Evolutionary conservation across 1,140 invertebrate genomes (phyloP).

Genomic region (Anastrepha obliqua): DNA sequence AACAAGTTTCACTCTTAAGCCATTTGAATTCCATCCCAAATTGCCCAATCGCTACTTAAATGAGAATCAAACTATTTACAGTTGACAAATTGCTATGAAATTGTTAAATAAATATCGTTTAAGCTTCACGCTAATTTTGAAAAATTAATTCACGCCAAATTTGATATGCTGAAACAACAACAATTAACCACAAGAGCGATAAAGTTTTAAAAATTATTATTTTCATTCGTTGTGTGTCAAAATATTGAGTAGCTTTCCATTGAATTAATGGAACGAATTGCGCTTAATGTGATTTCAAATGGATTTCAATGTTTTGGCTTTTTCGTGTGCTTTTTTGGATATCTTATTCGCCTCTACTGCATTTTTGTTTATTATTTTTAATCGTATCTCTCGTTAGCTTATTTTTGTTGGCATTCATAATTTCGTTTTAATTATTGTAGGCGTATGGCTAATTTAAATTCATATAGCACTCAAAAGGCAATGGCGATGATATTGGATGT

Average conservation of each 20-base stretch:
- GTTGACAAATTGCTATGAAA: slow-evolving; percentile 20
- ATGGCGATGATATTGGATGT: not conserved
- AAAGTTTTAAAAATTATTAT: not conserved
- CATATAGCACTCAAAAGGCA: not conserved
- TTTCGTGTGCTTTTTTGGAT: not conserved
- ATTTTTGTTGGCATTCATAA: not conserved
- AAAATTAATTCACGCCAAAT: slow-evolving; percentile 20
- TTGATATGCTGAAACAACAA: not conserved
- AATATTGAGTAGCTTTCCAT: slow-evolving; percentile 19
- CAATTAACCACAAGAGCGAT: not conserved
- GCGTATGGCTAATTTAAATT: not conserved
- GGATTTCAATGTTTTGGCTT: not conserved
- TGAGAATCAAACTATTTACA: not conserved
- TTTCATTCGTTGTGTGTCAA: not conserved
- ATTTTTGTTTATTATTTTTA: not conserved
- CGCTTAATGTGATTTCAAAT: not conserved
- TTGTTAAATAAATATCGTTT: slow-evolving; percentile 23
- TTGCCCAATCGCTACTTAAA: not conserved
- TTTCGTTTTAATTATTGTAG: not conserved
- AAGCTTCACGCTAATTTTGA: slow-evolving; percentile 11
- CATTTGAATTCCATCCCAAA: not conserved
- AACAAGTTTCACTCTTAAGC: not conserved
- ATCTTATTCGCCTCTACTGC: too few relatives aligned
- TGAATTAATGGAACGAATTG: slow-evolving; percentile 27
- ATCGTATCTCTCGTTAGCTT: not conserved